Conservation (phyloP, 2,797 vertebrate genomes). For the Melanotaenia nigrans region DNA sequence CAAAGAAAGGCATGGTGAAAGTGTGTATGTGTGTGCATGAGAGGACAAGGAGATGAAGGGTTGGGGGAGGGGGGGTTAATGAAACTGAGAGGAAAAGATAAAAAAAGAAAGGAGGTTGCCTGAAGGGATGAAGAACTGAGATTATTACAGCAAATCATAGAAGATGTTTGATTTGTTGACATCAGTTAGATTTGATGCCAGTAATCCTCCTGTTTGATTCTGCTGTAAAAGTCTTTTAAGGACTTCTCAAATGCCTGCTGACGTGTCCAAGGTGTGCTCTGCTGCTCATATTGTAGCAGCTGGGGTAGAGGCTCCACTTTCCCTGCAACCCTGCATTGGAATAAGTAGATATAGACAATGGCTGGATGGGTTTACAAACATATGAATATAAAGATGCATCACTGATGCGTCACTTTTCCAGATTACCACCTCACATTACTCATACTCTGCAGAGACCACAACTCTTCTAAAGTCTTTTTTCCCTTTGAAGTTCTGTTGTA, state of each 20-base stretch:
- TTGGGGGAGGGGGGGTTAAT: conserved; percentile 44
- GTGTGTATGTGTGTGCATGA: conserved; percentile 6
- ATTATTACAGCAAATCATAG: conserved; percentile 28
- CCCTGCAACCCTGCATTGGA: no score
- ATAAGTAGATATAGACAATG: no score
- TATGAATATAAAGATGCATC: no score
- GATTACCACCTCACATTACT: no score
- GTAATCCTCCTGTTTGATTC: not conserved
- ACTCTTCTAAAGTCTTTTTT: no score
- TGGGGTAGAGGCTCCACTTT: no score
- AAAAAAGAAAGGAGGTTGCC: not conserved
- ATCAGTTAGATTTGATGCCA: not conserved
- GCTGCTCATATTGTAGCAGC: no score
- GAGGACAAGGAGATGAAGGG: conserved; percentile 51
- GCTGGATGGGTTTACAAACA: no score
- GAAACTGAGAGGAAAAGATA: conserved; percentile 41
- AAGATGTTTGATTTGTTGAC: not conserved
- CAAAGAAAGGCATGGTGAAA: conserved; percentile 81
- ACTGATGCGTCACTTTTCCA: no score
- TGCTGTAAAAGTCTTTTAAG: not conserved
- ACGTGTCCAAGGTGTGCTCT: no score
- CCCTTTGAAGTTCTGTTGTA: no score
- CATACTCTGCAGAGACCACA: no score
- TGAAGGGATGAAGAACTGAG: conserved; percentile 58
- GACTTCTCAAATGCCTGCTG: not conserved